phyloP scores from a whole-genome alignment of 2,888 invertebrate genomes.

The Andricus quercusramuli region DNA sequence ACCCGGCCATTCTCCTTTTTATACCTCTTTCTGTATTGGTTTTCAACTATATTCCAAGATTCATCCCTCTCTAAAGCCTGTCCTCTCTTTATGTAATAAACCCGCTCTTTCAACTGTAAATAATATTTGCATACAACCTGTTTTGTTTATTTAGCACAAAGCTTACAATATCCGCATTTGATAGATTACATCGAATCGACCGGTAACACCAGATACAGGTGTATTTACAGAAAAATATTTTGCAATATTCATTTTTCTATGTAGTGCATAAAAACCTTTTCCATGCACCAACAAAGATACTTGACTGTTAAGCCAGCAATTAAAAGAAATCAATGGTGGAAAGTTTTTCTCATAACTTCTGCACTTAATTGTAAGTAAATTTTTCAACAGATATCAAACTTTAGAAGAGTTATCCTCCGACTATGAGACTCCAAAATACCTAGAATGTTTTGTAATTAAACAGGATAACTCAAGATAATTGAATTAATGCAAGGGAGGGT shows the following conservation, averaged over 20 bases:
- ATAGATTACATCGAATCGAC: constrained; percentile 7
- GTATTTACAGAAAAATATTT: neutral
- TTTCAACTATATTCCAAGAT: constrained; percentile 19
- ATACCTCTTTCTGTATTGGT: neutral
- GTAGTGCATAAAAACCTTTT: no score
- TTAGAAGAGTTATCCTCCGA: no score
- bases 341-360: no score
- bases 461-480: constrained; percentile 9
- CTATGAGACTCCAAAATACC: no score
- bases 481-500: constrained; percentile 1
- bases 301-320: no score
- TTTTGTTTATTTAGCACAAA: neutral
- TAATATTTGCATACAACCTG: neutral
- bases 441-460: no score
- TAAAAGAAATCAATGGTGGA: no score
- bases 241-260: neutral
- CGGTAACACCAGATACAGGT: neutral
- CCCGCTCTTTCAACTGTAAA: constrained; percentile 14
- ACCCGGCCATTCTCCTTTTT: constrained; percentile 15
- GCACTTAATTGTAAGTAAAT: no score
- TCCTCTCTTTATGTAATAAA: neutral
- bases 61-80: neutral
- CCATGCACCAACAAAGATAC: no score
- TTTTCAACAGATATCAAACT: no score
- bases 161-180: neutral